Percentiles rank a stretch among this genome's conserved stretches.
These are phyloP conservation scores for Apis florea DNA, from an alignment of 1,140 invertebrate species.

Conservation along the genomic window DNA sequence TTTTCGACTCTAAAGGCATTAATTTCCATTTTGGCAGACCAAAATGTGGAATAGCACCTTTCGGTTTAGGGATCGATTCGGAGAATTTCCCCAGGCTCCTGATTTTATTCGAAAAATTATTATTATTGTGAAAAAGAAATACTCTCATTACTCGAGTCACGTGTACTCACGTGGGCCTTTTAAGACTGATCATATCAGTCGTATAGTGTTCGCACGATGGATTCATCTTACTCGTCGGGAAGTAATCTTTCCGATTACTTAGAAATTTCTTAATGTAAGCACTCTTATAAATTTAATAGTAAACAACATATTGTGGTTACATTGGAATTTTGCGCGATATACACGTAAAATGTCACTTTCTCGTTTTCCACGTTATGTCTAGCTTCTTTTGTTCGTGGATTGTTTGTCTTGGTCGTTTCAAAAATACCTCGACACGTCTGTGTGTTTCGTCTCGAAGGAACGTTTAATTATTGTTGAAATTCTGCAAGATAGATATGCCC, in stretches of 20 bases:
- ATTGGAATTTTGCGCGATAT: constrained; percentile 6
- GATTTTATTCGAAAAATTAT: neutral
- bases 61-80: constrained; percentile 67
- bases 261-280: neutral
- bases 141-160: neutral
- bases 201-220: neutral
- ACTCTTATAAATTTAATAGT: constrained; percentile 10
- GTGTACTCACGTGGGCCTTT: constrained; percentile 68
- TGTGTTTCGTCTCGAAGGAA: neutral
- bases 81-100: constrained; percentile 62
- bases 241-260: neutral
- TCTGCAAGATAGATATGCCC: neutral
- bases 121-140: neutral
- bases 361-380: neutral
- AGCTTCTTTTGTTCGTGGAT: constrained; percentile 24
- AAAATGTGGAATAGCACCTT: constrained; percentile 67
- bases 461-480: neutral
- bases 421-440: neutral
- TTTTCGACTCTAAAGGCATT: constrained; percentile 73
- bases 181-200: constrained; percentile 55
- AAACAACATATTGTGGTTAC: constrained; percentile 4
- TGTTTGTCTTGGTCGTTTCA: neutral
- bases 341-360: neutral
- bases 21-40: constrained; percentile 75
- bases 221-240: neutral